A percentile compares a stretch with the other conserved stretches of the same genome.
phyloP scores from a whole-genome alignment of 2,888 invertebrate species.

The Hofmannophila pseudospretella region DNA sequence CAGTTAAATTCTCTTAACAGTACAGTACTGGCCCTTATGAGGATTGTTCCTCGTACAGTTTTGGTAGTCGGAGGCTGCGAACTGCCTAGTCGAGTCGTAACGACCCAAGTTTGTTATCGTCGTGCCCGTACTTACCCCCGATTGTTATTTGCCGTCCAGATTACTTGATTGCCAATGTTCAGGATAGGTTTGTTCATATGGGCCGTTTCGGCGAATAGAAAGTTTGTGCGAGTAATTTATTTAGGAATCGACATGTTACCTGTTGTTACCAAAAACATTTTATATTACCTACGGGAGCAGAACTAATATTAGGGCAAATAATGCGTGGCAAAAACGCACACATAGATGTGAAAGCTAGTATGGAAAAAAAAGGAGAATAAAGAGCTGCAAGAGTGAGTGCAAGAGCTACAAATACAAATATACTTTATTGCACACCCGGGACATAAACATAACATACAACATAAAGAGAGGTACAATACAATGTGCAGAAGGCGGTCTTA shows the following conservation, averaged over 20 bases:
- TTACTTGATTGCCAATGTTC: constrained; percentile 17
- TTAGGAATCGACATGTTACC: background rate
- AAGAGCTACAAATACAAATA: too few species aligned
- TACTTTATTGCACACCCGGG: too few species aligned
- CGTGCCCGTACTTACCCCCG: constrained; percentile 15
- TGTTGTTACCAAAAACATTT: too few species aligned
- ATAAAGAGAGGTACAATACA: too few species aligned
- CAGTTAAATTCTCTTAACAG: constrained; percentile 24
- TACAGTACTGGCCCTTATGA: constrained; percentile 27
- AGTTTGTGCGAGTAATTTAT: background rate
- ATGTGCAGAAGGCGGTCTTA: too few species aligned
- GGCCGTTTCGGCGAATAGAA: background rate
- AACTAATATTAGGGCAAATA: too few species aligned
- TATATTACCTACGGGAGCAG: too few species aligned
- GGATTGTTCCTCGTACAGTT: constrained; percentile 31
- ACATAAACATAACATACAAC: too few species aligned
- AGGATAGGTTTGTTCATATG: background rate
- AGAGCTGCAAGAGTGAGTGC: too few species aligned
- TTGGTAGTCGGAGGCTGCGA: constrained; percentile 19
- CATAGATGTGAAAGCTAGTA: too few species aligned
- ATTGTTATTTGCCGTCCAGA: constrained; percentile 18
- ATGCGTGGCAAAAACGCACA: too few species aligned
- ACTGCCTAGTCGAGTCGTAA: constrained; percentile 19
- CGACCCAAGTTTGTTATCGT: constrained; percentile 25
- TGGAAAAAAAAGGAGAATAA: too few species aligned